These are phyloP conservation scores for Elephas maximus DNA, from an alignment of 2,113 vertebrate species.

Conservation along the genomic window DNA sequence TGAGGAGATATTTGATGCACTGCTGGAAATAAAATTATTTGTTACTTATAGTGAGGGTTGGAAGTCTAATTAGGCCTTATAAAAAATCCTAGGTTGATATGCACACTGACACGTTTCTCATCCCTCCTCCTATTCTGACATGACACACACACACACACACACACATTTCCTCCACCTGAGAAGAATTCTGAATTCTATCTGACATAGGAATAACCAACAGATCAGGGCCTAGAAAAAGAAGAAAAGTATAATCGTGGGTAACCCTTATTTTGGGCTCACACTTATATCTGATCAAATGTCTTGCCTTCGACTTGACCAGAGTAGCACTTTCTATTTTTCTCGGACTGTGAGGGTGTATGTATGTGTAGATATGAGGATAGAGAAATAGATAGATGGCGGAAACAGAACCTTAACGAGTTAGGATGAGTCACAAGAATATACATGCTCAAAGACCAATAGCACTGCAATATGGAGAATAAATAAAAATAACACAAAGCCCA, in stretches of 20 bases:
- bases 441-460: constrained; percentile 74
- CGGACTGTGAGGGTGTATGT: background rate
- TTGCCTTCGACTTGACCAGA: constrained; percentile 61
- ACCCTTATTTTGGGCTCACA: constrained; percentile 68
- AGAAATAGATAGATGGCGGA: constrained; percentile 60
- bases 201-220: constrained; percentile 73
- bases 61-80: constrained; percentile 81
- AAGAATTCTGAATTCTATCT: constrained; percentile 78
- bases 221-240: constrained; percentile 82
- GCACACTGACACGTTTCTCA: background rate
- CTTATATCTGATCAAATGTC: background rate
- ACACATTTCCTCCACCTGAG: constrained; percentile 65
- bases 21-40: constrained; percentile 90
- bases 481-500: background rate
- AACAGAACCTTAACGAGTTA: constrained; percentile 83
- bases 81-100: constrained; percentile 58
- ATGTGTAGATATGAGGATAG: background rate
- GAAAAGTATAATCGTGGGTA: constrained; percentile 68
- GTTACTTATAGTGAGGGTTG: constrained; percentile 78
- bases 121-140: background rate
- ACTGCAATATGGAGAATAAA: constrained; percentile 79
- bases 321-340: constrained; percentile 68
- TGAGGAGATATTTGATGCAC: constrained; percentile 94
- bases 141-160: background rate
- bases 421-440: constrained; percentile 81